These are phyloP conservation scores for Cyanoramphus novaezelandiae DNA, from an alignment of 2,113 vertebrate species.

Conservation along the genomic window DNA sequence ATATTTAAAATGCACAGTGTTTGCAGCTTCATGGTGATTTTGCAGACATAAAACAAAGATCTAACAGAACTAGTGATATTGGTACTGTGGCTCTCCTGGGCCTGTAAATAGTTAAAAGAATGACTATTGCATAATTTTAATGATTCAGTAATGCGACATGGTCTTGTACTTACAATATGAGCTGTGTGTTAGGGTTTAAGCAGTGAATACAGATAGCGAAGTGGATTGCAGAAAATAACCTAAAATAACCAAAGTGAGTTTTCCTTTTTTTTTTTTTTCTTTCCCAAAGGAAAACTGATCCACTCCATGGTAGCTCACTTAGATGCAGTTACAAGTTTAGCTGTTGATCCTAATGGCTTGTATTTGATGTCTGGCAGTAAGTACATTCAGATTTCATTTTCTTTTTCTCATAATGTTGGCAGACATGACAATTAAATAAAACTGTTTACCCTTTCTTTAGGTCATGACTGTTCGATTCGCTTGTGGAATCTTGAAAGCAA, in stretches of 20 bases:
- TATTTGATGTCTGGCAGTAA: constrained; percentile 99
- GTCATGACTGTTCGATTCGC: constrained; percentile 98
- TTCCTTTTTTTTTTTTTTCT: constrained; percentile 52
- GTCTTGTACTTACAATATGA: background rate
- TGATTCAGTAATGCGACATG: background rate
- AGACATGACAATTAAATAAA: background rate
- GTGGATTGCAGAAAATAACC: constrained; percentile 21
- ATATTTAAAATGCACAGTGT: background rate
- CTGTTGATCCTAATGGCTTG: constrained; percentile 96
- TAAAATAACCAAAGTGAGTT: background rate
- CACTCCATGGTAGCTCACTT: constrained; percentile 99
- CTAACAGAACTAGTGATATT: background rate
- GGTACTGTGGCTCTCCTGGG: background rate
- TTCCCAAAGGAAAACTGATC: constrained; percentile 87
- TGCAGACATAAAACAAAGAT: background rate
- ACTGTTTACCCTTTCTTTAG: constrained; percentile 68
- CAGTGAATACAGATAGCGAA: background rate
- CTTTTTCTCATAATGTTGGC: background rate
- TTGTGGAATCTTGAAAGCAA: constrained; percentile 99
- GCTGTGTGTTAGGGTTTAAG: background rate
- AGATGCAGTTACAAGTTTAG: constrained; percentile 97
- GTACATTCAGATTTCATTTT: constrained; percentile 69
- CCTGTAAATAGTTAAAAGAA: background rate
- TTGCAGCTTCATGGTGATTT: background rate
- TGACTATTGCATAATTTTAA: background rate